A percentile compares a stretch with the other conserved stretches of the same genome.
Conservation (phyloP, 37 sponge, comb jelly and placozoan species). For the Diacarnus erythraeanus region DNA sequence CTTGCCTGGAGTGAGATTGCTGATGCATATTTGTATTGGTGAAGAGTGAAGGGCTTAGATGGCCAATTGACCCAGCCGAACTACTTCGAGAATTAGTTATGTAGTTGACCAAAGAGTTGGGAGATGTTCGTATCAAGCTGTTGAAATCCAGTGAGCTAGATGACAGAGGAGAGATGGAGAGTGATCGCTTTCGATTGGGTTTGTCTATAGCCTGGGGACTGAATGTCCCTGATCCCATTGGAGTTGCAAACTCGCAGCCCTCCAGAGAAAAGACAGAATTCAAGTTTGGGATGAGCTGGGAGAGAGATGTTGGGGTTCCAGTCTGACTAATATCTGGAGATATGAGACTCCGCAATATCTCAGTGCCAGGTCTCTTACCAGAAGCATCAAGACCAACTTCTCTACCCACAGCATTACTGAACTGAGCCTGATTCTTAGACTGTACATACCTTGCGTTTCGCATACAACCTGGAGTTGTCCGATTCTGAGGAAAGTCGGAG, state of each 20-base stretch:
- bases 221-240: constrained; percentile 43
- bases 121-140: constrained; percentile 64
- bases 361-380: not conserved
- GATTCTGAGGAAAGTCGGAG: not conserved
- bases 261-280: constrained; percentile 38
- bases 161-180: constrained; percentile 84
- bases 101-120: constrained; percentile 66
- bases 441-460: not conserved
- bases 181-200: constrained; percentile 57
- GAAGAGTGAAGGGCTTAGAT: constrained; percentile 68
- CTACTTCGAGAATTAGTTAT: constrained; percentile 50
- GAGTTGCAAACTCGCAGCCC: constrained; percentile 34
- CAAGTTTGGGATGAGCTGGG: constrained; percentile 38
- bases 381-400: not conserved
- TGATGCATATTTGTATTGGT: constrained; percentile 11
- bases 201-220: constrained; percentile 62
- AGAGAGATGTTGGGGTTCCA: constrained; percentile 37
- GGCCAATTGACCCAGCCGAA: constrained; percentile 59
- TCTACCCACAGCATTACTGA: not conserved
- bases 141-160: constrained; percentile 66
- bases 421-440: not conserved
- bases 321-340: constrained; percentile 40
- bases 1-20: constrained; percentile 9
- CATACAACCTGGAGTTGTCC: not conserved
- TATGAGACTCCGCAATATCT: not conserved